Conservation (phyloP, 2,113 vertebrate genomes). For the Chaetodon auriga region DNA sequence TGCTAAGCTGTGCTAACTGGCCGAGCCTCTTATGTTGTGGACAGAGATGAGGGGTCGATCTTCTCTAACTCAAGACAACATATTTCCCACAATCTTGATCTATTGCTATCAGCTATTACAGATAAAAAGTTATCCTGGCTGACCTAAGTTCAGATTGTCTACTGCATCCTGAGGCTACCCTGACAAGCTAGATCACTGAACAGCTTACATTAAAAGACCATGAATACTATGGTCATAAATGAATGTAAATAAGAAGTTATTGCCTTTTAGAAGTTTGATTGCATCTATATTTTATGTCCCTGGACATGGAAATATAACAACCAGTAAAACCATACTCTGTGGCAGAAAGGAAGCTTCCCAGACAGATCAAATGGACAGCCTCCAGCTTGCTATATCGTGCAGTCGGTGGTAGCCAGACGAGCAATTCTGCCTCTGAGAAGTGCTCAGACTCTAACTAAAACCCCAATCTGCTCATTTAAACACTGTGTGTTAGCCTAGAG, state of each 20-base stretch:
- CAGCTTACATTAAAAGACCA: neutral
- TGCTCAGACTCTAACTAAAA: conserved; percentile 38
- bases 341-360: conserved; percentile 17
- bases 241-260: neutral
- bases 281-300: neutral
- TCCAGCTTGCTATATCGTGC: conserved; percentile 25
- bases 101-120: neutral
- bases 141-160: neutral
- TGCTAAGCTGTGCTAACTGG: neutral
- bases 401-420: conserved; percentile 1
- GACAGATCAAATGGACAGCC: conserved; percentile 20
- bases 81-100: neutral
- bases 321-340: conserved; percentile 26
- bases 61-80: too few relatives aligned
- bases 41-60: neutral
- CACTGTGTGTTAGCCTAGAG: conserved; percentile 25
- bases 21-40: too few relatives aligned
- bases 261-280: neutral
- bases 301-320: conserved; percentile 19
- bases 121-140: neutral
- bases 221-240: conserved; percentile 17
- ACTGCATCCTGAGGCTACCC: neutral
- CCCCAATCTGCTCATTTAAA: conserved; percentile 54
- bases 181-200: neutral
- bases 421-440: conserved; percentile 23